Conservation (phyloP, 2,113 vertebrate species). For the Suncus etruscus region DNA sequence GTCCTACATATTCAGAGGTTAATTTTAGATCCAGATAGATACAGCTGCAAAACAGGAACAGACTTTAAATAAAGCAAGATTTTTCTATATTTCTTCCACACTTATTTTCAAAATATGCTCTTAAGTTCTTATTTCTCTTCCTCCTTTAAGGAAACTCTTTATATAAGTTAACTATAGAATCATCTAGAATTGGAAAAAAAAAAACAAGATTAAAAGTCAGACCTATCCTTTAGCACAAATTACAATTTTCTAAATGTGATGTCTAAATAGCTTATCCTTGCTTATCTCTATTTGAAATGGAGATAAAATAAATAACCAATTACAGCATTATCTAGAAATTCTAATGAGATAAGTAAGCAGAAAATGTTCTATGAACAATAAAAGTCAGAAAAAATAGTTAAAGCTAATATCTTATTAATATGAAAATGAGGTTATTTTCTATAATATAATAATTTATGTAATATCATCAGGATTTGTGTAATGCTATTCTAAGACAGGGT, state of each 20-base stretch:
- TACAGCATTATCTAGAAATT: background rate
- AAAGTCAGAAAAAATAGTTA: no score
- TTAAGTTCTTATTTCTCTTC: background rate
- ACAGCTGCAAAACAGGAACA: background rate
- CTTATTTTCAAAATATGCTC: background rate
- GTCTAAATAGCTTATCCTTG: background rate
- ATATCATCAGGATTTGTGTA: background rate
- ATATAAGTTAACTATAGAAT: no score
- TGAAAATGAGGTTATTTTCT: slow-evolving; percentile 2
- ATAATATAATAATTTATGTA: background rate
- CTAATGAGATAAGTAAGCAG: background rate
- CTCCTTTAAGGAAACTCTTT: background rate
- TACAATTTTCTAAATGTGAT: background rate
- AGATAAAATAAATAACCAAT: background rate
- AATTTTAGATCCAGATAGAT: slow-evolving; percentile 12
- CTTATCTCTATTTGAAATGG: background rate
- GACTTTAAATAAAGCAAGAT: background rate
- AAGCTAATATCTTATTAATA: background rate
- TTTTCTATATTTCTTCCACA: background rate
- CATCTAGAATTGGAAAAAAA: no score
- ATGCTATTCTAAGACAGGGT: background rate
- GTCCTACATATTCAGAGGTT: background rate
- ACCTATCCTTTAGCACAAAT: no score
- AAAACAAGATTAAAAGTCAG: no score
- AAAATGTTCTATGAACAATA: background rate